Conservation (phyloP, 1,140 invertebrate genomes). For the Pemphigus obesinymphae region DNA sequence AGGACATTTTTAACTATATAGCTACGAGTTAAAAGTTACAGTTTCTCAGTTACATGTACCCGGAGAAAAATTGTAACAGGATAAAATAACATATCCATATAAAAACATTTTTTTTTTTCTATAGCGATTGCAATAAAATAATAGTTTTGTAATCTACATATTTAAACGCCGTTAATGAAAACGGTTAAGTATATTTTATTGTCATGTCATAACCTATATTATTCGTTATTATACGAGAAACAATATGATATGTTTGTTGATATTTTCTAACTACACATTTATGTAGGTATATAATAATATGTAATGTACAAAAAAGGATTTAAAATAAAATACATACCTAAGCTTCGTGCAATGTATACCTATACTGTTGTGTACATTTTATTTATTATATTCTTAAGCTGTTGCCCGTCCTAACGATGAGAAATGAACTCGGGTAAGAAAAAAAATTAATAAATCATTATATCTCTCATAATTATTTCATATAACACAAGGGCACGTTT, state of each 20-base stretch:
- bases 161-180: too few relatives aligned
- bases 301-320: background rate
- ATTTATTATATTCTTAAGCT: background rate
- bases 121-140: too few relatives aligned
- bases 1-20: too few relatives aligned
- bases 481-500: background rate
- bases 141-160: too few relatives aligned
- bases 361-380: background rate
- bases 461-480: background rate
- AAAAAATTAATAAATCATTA: background rate
- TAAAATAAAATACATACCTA: background rate
- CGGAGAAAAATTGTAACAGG: too few relatives aligned
- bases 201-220: too few relatives aligned
- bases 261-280: background rate
- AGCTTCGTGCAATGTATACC: background rate
- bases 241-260: background rate
- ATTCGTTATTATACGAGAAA: too few relatives aligned
- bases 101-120: too few relatives aligned
- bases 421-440: background rate
- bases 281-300: background rate
- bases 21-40: too few relatives aligned
- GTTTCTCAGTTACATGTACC: too few relatives aligned
- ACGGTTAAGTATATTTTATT: too few relatives aligned
- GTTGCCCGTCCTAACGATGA: background rate
- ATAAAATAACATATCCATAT: too few relatives aligned